Evolutionary conservation across 2,888 invertebrate species (phyloP).

Genomic region (Cheilosia urbana): DNA sequence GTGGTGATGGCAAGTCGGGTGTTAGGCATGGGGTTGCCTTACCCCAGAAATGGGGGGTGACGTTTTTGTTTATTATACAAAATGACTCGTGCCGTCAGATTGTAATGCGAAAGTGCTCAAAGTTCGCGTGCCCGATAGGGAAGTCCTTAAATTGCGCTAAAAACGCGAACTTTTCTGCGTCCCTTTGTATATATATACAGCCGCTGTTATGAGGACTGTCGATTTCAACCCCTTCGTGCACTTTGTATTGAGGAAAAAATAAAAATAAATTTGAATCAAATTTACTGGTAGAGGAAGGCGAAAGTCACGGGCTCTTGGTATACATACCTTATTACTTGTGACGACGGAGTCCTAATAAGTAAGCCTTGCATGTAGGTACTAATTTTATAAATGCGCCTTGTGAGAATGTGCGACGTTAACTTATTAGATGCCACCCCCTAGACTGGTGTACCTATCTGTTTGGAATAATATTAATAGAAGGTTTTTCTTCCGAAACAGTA

Average conservation of each 20-base stretch:
- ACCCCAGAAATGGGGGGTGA: conserved; percentile 18
- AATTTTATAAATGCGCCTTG: conserved; percentile 62
- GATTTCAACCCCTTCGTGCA: conserved; percentile 14
- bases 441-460: neutral
- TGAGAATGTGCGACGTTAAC: conserved; percentile 61
- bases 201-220: neutral
- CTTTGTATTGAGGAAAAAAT: conserved; percentile 33
- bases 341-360: conserved; percentile 38
- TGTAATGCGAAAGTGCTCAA: conserved; percentile 56
- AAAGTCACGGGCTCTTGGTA: conserved; percentile 59
- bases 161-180: conserved; percentile 39
- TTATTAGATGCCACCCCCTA: conserved; percentile 59
- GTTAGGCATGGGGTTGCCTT: conserved; percentile 15
- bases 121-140: conserved; percentile 53
- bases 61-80: conserved; percentile 68
- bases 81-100: conserved; percentile 55
- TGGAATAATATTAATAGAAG: conserved; percentile 3
- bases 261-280: conserved; percentile 40
- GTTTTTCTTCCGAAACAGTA: neutral
- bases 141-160: conserved; percentile 61
- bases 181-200: too few relatives aligned
- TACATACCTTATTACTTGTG: conserved; percentile 7
- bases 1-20: conserved; percentile 30
- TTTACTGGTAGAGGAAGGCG: conserved; percentile 34
- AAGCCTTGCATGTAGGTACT: conserved; percentile 65